Conservation (phyloP, 1,140 invertebrate genomes). For the Conopomorpha cramerella region DNA sequence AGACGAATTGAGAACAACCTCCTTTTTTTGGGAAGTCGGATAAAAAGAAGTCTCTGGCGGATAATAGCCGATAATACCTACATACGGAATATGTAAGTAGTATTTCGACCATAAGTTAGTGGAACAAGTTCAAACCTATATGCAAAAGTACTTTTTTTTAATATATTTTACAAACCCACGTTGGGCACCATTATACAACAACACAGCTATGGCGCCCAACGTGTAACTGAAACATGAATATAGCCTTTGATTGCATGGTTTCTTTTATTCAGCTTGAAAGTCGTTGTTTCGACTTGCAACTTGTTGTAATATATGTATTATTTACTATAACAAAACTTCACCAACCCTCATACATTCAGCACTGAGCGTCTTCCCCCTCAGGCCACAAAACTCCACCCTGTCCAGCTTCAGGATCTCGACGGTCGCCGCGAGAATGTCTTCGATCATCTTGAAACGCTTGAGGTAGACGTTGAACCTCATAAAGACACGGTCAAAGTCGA, state of each 20-base stretch:
- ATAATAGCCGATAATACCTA: background rate
- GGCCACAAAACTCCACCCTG: slow-evolving; percentile 82
- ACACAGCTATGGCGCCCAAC: too few species aligned
- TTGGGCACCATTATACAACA: too few species aligned
- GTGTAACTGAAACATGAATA: too few species aligned
- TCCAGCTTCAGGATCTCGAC: slow-evolving; percentile 86
- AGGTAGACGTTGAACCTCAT: slow-evolving; percentile 71
- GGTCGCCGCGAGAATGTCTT: slow-evolving; percentile 73
- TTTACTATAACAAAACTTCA: background rate
- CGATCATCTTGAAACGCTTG: slow-evolving; percentile 62
- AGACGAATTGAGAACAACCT: too few species aligned
- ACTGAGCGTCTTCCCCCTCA: slow-evolving; percentile 72
- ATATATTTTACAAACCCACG: too few species aligned
- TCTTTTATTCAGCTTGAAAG: background rate
- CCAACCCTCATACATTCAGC: slow-evolving; percentile 53
- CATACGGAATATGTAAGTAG: background rate
- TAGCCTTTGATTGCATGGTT: too few species aligned
- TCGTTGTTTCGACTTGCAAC: background rate
- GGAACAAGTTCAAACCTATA: background rate
- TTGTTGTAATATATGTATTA: background rate
- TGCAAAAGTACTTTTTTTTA: background rate
- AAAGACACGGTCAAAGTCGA: slow-evolving; percentile 74
- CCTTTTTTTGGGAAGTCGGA: too few species aligned
- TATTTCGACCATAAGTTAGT: background rate
- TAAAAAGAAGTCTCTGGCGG: background rate